phyloP scores from a whole-genome alignment of 1,140 invertebrate species.

The Zaprionus inermis region DNA sequence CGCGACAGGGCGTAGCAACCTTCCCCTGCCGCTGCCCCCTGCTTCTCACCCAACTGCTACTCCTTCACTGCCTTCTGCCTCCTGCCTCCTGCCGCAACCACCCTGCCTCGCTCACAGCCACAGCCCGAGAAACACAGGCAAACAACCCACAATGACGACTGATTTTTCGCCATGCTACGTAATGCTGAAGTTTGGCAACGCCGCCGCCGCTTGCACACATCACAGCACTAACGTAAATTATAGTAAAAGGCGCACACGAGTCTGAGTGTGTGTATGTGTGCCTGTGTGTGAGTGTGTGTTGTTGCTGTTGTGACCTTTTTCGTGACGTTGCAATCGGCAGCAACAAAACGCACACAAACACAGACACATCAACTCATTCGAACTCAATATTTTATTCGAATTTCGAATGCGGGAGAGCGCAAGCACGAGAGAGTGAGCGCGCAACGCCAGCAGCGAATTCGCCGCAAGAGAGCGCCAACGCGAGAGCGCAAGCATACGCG shows the following conservation, averaged over 20 bases:
- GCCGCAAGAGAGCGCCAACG: slow-evolving; percentile 56
- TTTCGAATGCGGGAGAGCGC: slow-evolving; percentile 54
- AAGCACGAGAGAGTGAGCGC: not conserved
- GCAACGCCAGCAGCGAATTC: slow-evolving; percentile 50
- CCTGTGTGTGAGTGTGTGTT: slow-evolving; percentile 21
- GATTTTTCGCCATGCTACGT: slow-evolving; percentile 74
- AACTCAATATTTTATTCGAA: slow-evolving; percentile 80
- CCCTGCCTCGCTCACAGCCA: not conserved
- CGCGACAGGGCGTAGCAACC: slow-evolving; percentile 18
- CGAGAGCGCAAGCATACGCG: slow-evolving; percentile 24
- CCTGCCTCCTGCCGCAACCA: not conserved
- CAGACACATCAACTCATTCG: slow-evolving; percentile 39
- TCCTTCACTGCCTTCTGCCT: not conserved
- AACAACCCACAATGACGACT: slow-evolving; percentile 53
- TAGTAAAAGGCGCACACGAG: slow-evolving; percentile 52
- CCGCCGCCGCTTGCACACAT: slow-evolving; percentile 20
- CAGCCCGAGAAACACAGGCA: slow-evolving; percentile 10
- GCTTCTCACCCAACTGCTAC: not conserved
- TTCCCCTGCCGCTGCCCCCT: slow-evolving; percentile 1
- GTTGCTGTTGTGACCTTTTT: slow-evolving; percentile 55
- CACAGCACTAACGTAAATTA: slow-evolving; percentile 58
- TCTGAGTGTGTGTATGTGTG: slow-evolving; percentile 17
- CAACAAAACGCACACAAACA: not conserved
- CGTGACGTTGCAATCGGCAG: slow-evolving; percentile 50
- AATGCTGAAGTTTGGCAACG: slow-evolving; percentile 70